phyloP scores from a whole-genome alignment of 2,797 vertebrate genomes.

The Ceryle rudis region DNA sequence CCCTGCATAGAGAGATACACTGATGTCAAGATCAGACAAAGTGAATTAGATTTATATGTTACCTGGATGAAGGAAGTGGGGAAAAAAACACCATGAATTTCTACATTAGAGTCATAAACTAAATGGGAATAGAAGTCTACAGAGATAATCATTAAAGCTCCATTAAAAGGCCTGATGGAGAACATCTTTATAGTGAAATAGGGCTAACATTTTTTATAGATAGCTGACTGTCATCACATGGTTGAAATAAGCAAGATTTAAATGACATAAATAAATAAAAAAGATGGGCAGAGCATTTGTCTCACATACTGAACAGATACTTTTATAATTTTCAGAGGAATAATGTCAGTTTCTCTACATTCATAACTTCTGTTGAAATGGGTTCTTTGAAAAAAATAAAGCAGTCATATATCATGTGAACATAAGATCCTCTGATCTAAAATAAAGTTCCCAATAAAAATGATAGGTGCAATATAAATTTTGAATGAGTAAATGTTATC shows the following conservation, averaged over 20 bases:
- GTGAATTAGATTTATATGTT: neutral
- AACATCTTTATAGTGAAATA: neutral
- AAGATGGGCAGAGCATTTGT: neutral
- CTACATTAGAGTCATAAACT: neutral
- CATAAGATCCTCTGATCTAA: neutral
- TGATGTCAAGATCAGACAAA: neutral
- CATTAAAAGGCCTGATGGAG: neutral
- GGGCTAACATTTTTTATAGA: neutral
- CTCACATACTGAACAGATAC: neutral
- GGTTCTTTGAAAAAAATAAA: neutral
- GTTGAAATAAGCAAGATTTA: neutral
- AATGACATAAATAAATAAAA: neutral
- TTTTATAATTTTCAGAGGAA: neutral
- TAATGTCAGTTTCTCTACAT: neutral
- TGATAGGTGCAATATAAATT: neutral
- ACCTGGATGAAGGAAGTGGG: neutral
- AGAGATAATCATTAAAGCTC: neutral
- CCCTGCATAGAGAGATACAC: neutral
- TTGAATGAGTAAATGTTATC: constrained; percentile 32
- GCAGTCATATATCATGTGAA: neutral
- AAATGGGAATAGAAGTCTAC: neutral
- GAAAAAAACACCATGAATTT: neutral
- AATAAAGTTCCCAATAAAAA: neutral
- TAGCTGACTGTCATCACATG: neutral
- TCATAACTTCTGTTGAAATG: neutral